Conservation (phyloP, 2,797 vertebrate genomes). For the Acanthis flammea region DNA sequence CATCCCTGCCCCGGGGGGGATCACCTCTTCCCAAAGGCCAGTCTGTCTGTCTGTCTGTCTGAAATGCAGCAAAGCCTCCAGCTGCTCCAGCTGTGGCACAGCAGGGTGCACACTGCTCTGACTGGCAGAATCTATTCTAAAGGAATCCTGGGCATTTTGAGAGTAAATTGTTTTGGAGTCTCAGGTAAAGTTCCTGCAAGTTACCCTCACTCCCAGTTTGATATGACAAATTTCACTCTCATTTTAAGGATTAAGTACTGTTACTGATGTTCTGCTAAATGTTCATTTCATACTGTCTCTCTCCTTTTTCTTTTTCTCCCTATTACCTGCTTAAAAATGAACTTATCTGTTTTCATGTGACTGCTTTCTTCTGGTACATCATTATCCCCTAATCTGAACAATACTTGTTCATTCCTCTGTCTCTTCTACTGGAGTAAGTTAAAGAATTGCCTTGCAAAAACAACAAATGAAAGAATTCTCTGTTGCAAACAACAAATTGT, state of each 20-base stretch:
- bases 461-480: not conserved
- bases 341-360: not conserved
- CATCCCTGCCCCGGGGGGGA: not conserved
- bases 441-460: not conserved
- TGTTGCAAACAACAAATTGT: accelerated
- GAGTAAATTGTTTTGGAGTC: not conserved
- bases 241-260: not conserved
- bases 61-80: not conserved
- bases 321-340: not conserved
- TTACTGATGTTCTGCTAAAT: not conserved
- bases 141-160: not conserved
- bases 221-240: not conserved
- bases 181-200: not conserved
- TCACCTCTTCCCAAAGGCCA: not conserved
- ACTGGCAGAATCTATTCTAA: not conserved
- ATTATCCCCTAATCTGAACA: not conserved
- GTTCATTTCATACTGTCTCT: not conserved
- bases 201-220: not conserved
- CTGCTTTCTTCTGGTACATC: not conserved
- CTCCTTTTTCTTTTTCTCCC: not conserved
- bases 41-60: not conserved
- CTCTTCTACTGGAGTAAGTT: not conserved
- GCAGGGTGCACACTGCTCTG: accelerated
- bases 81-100: accelerated
- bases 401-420: not conserved